phyloP scores from a whole-genome alignment of 2,113 vertebrate genomes.

The Actenoides hombroni region DNA sequence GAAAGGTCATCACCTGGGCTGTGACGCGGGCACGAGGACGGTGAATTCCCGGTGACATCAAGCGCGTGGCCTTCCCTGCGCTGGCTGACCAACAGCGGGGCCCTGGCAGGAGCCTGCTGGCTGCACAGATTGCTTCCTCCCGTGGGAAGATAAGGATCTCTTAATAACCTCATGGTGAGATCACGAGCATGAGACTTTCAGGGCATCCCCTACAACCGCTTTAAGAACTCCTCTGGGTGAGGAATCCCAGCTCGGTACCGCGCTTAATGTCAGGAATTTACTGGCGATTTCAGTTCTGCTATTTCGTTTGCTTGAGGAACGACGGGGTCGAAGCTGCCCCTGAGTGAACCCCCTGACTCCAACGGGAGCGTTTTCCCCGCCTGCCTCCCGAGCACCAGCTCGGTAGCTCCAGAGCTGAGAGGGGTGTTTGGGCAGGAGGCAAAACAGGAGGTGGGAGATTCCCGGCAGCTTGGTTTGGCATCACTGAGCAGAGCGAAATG shows the following conservation, averaged over 20 bases:
- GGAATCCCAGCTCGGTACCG: background rate
- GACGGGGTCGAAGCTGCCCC: background rate
- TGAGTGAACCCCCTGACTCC: background rate
- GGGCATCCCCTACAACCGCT: background rate
- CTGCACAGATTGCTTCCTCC: background rate
- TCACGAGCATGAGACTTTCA: slow-evolving; percentile 3
- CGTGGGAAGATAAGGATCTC: background rate
- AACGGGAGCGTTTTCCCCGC: background rate
- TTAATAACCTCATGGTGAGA: slow-evolving; percentile 24
- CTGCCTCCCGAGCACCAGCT: background rate
- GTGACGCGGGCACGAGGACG: fast-evolving
- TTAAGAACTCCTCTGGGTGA: background rate
- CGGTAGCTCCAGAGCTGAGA: fast-evolving
- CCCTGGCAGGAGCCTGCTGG: background rate
- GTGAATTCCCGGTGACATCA: background rate
- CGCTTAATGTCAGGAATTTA: slow-evolving; percentile 58
- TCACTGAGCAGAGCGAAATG: background rate
- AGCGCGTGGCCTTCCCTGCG: background rate
- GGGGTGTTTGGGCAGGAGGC: background rate
- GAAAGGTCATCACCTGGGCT: background rate
- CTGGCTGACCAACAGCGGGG: background rate
- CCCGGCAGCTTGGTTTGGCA: fast-evolving
- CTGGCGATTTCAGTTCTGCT: slow-evolving; percentile 42
- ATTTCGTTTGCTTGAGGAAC: background rate
- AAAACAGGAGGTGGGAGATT: background rate